These are phyloP conservation scores for Pteropus rufus DNA, from an alignment of 2,797 vertebrate genomes.

Conservation along the genomic window DNA sequence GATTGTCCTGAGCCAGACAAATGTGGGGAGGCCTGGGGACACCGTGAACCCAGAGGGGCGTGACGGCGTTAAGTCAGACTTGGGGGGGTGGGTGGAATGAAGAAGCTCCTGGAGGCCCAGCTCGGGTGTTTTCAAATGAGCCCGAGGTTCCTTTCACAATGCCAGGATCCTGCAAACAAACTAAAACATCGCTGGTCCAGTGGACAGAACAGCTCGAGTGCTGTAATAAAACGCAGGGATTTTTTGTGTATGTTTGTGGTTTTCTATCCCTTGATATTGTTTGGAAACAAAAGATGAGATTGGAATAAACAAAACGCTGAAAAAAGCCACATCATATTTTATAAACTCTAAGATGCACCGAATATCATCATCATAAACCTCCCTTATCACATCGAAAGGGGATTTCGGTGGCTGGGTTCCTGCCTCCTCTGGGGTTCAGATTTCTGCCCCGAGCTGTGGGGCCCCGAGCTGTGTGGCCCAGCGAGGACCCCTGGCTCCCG, in stretches of 20 bases:
- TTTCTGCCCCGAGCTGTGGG: accelerated
- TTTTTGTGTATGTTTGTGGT: neutral
- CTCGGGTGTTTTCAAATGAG: accelerated
- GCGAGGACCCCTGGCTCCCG: too few species aligned
- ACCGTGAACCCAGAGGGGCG: neutral
- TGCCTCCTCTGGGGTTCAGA: accelerated
- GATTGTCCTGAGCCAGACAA: neutral
- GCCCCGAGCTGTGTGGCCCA: accelerated
- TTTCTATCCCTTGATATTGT: neutral
- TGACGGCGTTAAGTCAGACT: too few species aligned
- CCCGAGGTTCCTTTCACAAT: neutral
- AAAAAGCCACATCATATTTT: neutral
- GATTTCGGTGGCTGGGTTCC: accelerated
- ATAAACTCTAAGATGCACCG: accelerated
- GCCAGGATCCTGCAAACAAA: neutral
- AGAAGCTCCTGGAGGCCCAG: too few species aligned
- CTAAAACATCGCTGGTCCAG: accelerated
- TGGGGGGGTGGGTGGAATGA: accelerated
- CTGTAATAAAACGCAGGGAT: neutral
- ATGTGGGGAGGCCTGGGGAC: too few species aligned
- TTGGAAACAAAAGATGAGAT: neutral
- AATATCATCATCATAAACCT: accelerated
- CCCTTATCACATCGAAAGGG: accelerated
- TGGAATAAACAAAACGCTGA: neutral
- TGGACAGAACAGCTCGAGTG: accelerated